Base-by-base conservation (phyloP, 2,888 invertebrate species). In the Morpho helenor region DNA sequence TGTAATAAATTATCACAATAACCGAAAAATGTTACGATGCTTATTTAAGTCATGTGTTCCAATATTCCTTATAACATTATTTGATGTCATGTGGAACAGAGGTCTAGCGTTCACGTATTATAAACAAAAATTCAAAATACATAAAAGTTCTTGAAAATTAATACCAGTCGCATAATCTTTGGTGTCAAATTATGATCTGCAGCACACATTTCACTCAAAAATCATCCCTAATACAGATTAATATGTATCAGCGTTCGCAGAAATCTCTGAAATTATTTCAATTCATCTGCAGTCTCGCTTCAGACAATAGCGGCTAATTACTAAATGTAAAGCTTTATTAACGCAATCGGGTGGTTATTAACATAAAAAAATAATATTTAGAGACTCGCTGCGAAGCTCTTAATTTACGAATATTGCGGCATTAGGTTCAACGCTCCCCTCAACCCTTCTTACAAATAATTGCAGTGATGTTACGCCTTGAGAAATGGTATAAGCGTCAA, bases 331-430 rank as follows among this genome's bases (percentile, higher is more conserved):
- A 85, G 84, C 86, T 89, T 89, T 88, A 90, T 89, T 87, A 89
- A 86, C 87, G 84, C 87, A 86, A 88, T 88, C 84, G 83, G 82
- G 77, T 71, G 79, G 83, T 84, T 79, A 89, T 89, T 89, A 89
- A 88, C 89, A 90, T 89, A 89, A 90, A 90, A 90, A 90, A 90
- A 89, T 88, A 88, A 88, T 90, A 88, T 89, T 88, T 88, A 87
- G 77, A 76, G 74, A 79, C 75, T 78, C 64, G 75, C 74, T 71
- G 73, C 66, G 72, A 74, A 79, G 75, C 82, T 81, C 86, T 87
- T 88, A 87, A 89, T 88, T 89, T 83, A 87, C 78, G 87, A 87
- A 89, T 86, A 88, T 84, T 86, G 83, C 82, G 77, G 84, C 81
- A 85, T 89, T 87, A 87, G 76, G 75, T 79, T 80, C 79, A 80